phyloP scores from a whole-genome alignment of 2,888 invertebrate species.

The Oligia fasciuncula region DNA sequence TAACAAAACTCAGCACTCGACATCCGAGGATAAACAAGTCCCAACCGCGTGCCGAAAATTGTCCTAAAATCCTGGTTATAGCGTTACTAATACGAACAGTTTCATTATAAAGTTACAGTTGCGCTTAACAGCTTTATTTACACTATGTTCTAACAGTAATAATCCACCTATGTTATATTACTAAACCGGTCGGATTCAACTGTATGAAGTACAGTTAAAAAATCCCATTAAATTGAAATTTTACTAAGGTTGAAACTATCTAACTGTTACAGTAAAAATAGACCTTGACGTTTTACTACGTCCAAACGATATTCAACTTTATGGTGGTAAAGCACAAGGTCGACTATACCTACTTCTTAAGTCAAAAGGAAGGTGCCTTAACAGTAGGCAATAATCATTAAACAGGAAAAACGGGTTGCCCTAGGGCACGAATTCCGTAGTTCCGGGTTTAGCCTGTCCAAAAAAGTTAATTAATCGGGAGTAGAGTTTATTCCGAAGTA shows the following conservation, averaged over 20 bases:
- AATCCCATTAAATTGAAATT: not conserved
- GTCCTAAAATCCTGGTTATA: conserved; percentile 14
- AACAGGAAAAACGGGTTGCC: not conserved
- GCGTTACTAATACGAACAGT: conserved; percentile 23
- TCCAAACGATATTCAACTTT: not conserved
- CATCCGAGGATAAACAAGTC: not conserved
- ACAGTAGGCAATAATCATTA: not conserved
- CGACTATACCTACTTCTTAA: not conserved
- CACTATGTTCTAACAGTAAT: not conserved
- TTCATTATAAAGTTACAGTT: conserved; percentile 32
- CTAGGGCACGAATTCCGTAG: not conserved
- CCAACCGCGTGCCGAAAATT: conserved; percentile 14
- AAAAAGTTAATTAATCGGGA: not conserved
- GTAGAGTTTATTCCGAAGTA: not conserved
- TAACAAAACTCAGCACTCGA: not conserved
- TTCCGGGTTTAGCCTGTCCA: not conserved
- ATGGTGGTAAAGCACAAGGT: not conserved
- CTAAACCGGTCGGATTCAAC: not conserved
- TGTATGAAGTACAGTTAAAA: not conserved
- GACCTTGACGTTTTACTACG: not conserved
- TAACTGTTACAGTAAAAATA: not conserved
- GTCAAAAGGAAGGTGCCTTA: not conserved
- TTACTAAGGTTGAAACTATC: not conserved
- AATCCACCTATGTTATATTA: not conserved
- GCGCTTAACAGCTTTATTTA: conserved; percentile 15